These are phyloP conservation scores for Parnassius apollo DNA, from an alignment of 2,888 invertebrate genomes.

Conservation along the genomic window DNA sequence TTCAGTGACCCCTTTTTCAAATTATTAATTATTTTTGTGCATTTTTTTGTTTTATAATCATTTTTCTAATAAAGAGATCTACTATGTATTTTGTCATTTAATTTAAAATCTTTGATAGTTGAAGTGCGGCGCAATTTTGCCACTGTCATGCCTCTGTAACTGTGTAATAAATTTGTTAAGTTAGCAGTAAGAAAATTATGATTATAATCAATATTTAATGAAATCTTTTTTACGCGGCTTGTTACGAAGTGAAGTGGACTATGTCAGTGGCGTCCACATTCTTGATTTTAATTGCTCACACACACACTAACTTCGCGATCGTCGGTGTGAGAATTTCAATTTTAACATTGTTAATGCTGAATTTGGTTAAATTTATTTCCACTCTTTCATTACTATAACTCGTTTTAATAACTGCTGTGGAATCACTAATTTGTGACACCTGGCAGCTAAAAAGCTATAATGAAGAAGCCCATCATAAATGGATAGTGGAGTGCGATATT, in stretches of 20 bases:
- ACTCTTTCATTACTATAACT: not conserved
- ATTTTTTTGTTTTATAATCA: too few relatives aligned
- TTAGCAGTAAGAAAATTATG: constrained; percentile 18
- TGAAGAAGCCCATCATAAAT: constrained; percentile 34
- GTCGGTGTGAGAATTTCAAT: not conserved
- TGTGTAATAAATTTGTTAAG: constrained; percentile 23
- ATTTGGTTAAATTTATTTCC: not conserved
- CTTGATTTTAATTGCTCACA: constrained; percentile 5
- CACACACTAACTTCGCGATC: not conserved
- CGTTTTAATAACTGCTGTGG: not conserved
- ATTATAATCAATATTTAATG: constrained; percentile 22
- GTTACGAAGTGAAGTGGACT: constrained; percentile 16
- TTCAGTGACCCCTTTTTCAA: too few relatives aligned
- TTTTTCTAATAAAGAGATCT: too few relatives aligned
- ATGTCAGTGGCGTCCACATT: constrained; percentile 22
- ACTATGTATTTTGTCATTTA: too few relatives aligned
- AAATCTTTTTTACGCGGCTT: constrained; percentile 15
- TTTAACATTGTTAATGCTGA: not conserved
- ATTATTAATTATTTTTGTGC: too few relatives aligned
- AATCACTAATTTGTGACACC: not conserved
- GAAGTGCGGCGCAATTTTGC: not conserved
- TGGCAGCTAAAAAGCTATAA: constrained; percentile 3
- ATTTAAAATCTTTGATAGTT: not conserved
- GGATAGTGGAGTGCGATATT: constrained; percentile 37
- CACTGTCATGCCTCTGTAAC: not conserved